Percentiles rank a stretch among this genome's conserved stretches.
Conservation (phyloP, 1,140 invertebrate genomes). For the Lepidurus packardi region DNA sequence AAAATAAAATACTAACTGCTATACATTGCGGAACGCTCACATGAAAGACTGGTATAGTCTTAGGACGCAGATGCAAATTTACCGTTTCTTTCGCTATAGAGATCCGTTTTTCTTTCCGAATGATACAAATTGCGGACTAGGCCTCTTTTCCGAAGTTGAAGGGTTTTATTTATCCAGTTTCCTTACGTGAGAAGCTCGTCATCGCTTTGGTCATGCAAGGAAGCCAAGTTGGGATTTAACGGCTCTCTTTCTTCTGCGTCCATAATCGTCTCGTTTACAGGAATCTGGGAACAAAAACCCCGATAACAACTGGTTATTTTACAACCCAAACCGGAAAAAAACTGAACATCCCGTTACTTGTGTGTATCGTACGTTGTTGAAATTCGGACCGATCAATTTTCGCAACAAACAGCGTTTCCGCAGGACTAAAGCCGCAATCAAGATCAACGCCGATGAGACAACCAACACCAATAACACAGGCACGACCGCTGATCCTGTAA, state of each 20-base stretch:
- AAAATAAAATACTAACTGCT: no score
- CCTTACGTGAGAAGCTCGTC: constrained; percentile 15
- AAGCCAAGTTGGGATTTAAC: background rate
- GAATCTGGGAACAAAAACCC: background rate
- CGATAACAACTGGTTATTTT: no score
- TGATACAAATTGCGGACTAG: background rate
- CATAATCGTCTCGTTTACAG: background rate
- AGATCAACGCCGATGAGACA: background rate
- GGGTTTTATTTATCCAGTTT: background rate
- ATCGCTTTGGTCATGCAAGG: constrained; percentile 14
- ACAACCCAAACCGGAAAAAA: background rate
- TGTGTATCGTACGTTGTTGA: background rate
- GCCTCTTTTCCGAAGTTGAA: background rate
- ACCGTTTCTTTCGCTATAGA: background rate
- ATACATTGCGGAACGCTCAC: no score
- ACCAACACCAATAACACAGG: background rate
- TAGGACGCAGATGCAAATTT: background rate
- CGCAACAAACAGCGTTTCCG: background rate
- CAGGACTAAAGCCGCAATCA: background rate
- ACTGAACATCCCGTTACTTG: background rate
- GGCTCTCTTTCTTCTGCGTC: constrained; percentile 1
- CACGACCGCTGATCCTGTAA: background rate
- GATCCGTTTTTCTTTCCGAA: background rate
- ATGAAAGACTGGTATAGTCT: background rate
- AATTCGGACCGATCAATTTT: background rate